Percentiles rank a stretch among this genome's conserved stretches.
phyloP scores from a whole-genome alignment of 2,888 invertebrate genomes.

The Macrophya annulata region DNA sequence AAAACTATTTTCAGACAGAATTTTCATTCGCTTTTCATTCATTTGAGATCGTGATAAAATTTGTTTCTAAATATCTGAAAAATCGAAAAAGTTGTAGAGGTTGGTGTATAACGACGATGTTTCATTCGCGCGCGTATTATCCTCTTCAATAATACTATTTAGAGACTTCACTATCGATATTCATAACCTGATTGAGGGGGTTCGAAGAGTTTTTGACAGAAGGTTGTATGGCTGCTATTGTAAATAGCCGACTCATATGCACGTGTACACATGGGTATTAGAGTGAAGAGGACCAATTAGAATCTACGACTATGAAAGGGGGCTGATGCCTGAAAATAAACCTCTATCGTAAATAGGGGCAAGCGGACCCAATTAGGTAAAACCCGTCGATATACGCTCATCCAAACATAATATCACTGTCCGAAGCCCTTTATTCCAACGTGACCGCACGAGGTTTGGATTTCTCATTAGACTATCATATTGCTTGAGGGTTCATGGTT shows the following conservation, averaged over 20 bases:
- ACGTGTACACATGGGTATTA: background rate
- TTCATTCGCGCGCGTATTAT: background rate
- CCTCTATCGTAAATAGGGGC: conserved; percentile 35
- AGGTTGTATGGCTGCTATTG: background rate
- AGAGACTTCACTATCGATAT: background rate
- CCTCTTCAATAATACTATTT: background rate
- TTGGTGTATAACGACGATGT: too few relatives aligned
- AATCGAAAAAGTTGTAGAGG: background rate
- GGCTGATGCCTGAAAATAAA: conserved; percentile 17
- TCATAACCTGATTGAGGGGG: background rate
- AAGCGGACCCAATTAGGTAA: conserved; percentile 39
- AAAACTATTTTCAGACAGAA: background rate
- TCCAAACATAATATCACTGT: conserved; percentile 38
- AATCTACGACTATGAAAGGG: conserved; percentile 25
- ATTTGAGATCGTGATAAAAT: too few relatives aligned
- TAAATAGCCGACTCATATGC: background rate
- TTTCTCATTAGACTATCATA: conserved; percentile 42
- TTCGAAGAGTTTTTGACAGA: background rate
- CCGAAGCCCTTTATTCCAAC: conserved; percentile 43
- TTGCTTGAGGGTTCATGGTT: conserved; percentile 40
- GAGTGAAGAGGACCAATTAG: conserved; percentile 24
- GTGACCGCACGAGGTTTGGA: conserved; percentile 45
- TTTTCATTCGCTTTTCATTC: background rate
- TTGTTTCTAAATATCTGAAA: background rate
- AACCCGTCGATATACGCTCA: conserved; percentile 27